Base-by-base conservation (phyloP, 1,140 invertebrate genomes). In the Trachymyrmex septentrionalis region DNA sequence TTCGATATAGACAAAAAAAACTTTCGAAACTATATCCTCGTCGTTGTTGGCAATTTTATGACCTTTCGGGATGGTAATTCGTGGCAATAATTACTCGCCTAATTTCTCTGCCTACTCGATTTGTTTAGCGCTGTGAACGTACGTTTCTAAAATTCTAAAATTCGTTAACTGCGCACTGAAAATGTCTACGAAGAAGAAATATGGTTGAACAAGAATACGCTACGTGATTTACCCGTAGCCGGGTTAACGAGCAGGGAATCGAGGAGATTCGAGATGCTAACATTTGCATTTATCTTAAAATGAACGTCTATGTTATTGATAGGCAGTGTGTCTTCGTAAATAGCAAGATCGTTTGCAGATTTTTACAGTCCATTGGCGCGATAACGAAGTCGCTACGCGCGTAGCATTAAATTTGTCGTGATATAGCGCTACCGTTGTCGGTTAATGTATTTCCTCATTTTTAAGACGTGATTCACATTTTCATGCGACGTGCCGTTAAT, bases 221-320 rank as follows among this genome's bases (percentile, higher is more conserved):
- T 75, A 16, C 10, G n/a, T 50, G 48, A 86, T 84, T 87, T 75
- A 66, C 55, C 55, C 61, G 50, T 63, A 63, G 71, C 64, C 61
- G 61, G 44, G 38, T 66, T 78, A 66, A 77, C 38, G 34, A 77
- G 21, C 38, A 21, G 9, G 21, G 14, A 5, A 61, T 44, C 73
- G 59, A 64, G 21, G 21, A 44, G 75, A 24, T 9, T 66, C 61
- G 61, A 64, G 44, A 21, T 30, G 19, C 44, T 50, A 30, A 66
- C 55, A 76, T 61, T 76, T 10, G 34, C 19, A 27, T 21, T 66
- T 78, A 64, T 14, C 59, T 64, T 48, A 50, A 64, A 78, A 64
- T 64, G 34, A 78, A 50, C n/a, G 76, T 53, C 59, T 50, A 21
- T 21, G 12, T 66, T 53, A 34, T 12, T 10, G 59, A 78, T 78